Conservation (phyloP, 2,113 vertebrate species). For the Orthonyx spaldingii region DNA sequence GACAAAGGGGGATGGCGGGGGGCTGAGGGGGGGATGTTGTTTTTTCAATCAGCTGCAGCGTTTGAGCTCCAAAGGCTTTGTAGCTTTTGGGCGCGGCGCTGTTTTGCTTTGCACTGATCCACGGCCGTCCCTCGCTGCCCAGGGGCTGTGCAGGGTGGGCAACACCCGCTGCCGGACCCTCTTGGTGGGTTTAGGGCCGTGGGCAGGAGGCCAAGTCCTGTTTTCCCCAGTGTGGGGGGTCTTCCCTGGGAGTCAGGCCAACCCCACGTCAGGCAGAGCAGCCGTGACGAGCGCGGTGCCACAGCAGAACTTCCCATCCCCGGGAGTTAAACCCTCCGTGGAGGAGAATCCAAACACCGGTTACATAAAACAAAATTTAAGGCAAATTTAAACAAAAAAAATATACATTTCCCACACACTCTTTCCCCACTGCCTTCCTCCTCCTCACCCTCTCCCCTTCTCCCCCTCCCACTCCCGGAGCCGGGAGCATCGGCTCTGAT, state of each 20-base stretch:
- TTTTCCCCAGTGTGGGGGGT: not conserved
- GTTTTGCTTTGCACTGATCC: not conserved
- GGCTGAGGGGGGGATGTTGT: not conserved
- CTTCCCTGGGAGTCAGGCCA: not conserved
- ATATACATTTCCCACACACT: fast-evolving
- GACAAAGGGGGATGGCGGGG: not conserved
- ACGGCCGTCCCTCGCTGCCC: fast-evolving
- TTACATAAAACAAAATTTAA: not conserved
- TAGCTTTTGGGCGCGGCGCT: not conserved
- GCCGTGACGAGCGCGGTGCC: fast-evolving
- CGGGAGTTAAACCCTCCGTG: not conserved
- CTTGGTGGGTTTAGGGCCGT: not conserved
- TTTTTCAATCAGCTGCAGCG: not conserved
- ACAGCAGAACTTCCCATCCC: not conserved
- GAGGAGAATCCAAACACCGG: not conserved
- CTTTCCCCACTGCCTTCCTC: not conserved
- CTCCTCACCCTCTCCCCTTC: not conserved
- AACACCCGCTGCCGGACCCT: not conserved
- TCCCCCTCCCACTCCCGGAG: not conserved
- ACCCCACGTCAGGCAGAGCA: not conserved
- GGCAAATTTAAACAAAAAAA: not conserved
- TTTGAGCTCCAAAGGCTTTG: conserved; percentile 5
- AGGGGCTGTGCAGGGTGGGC: not conserved
- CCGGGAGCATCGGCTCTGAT: not conserved
- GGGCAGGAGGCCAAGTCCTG: not conserved